phyloP scores from a whole-genome alignment of 1,140 invertebrate species.

The Dendrolimus punctatus region DNA sequence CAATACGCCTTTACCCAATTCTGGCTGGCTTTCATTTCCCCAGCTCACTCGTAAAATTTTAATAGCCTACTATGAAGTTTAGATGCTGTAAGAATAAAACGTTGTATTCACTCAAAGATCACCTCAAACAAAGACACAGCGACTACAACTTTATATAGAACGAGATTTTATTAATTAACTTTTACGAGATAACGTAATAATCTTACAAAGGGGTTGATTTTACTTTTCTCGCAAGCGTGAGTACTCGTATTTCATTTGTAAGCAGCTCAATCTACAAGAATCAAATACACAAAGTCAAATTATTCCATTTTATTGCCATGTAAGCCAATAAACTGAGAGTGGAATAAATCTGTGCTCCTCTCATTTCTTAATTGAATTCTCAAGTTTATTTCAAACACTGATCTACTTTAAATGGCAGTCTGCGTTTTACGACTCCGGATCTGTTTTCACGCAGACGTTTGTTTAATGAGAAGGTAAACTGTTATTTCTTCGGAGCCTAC shows the following conservation, averaged over 20 bases:
- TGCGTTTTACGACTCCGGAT: constrained; percentile 51
- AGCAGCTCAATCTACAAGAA: constrained; percentile 6
- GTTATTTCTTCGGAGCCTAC: no score
- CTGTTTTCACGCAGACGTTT: constrained; percentile 33
- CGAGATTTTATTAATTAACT: not conserved
- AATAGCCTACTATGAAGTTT: constrained; percentile 45
- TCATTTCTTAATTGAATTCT: constrained; percentile 65
- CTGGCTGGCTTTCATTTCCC: constrained; percentile 58
- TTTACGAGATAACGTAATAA: constrained; percentile 1
- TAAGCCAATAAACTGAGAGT: constrained; percentile 45
- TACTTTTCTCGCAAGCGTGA: not conserved
- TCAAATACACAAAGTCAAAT: constrained; percentile 21
- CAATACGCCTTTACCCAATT: constrained; percentile 60
- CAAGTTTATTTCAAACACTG: constrained; percentile 58
- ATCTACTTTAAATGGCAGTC: constrained; percentile 43
- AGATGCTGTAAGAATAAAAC: constrained; percentile 39
- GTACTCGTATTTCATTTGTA: no score
- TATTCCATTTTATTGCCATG: constrained; percentile 31
- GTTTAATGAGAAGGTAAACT: constrained; percentile 3
- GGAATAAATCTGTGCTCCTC: constrained; percentile 46
- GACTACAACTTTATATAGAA: not conserved
- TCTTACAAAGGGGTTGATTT: not conserved
- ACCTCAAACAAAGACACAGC: constrained; percentile 23
- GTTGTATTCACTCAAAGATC: constrained; percentile 32
- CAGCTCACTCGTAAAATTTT: constrained; percentile 67